These are phyloP conservation scores for Anticlea derivata DNA, from an alignment of 2,888 invertebrate genomes.

Conservation along the genomic window DNA sequence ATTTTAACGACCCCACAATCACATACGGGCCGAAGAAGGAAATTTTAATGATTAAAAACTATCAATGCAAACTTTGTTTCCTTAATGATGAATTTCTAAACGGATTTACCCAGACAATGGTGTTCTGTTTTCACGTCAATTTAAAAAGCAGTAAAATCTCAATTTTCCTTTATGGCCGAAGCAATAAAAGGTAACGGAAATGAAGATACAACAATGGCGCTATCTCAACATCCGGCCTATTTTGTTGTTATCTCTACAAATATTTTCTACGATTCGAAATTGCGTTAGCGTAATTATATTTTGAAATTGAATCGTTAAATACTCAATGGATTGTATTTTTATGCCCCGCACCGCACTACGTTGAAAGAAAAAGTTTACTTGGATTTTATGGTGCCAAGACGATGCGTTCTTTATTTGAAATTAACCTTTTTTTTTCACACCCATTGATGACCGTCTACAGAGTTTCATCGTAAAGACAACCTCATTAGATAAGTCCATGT, in stretches of 20 bases:
- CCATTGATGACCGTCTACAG: background rate
- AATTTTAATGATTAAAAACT: slow-evolving; percentile 59
- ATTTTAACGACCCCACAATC: slow-evolving; percentile 77
- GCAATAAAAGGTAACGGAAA: slow-evolving; percentile 62
- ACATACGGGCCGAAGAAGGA: slow-evolving; percentile 71
- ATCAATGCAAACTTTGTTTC: slow-evolving; percentile 48
- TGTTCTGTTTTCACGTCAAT: slow-evolving; percentile 43
- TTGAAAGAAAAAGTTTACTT: slow-evolving; percentile 12
- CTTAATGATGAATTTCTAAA: slow-evolving; percentile 28
- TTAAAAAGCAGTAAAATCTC: slow-evolving; percentile 49
- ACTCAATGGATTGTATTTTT: slow-evolving; percentile 41
- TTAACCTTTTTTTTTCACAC: slow-evolving; percentile 12
- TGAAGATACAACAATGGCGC: slow-evolving; percentile 59
- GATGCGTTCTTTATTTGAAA: slow-evolving; percentile 13
- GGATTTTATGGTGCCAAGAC: slow-evolving; percentile 18
- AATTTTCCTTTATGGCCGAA: slow-evolving; percentile 54
- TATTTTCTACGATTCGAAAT: slow-evolving; percentile 52
- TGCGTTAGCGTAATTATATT: slow-evolving; percentile 60
- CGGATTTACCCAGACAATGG: slow-evolving; percentile 26
- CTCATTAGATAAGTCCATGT: background rate
- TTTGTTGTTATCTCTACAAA: slow-evolving; percentile 58
- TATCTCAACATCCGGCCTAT: slow-evolving; percentile 61
- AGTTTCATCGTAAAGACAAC: background rate
- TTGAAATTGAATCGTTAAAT: slow-evolving; percentile 65
- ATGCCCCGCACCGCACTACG: slow-evolving; percentile 7